A percentile compares a stretch with the other conserved stretches of the same genome.
phyloP scores from a whole-genome alignment of 2,797 vertebrate genomes.

The Rhinophrynus dorsalis region DNA sequence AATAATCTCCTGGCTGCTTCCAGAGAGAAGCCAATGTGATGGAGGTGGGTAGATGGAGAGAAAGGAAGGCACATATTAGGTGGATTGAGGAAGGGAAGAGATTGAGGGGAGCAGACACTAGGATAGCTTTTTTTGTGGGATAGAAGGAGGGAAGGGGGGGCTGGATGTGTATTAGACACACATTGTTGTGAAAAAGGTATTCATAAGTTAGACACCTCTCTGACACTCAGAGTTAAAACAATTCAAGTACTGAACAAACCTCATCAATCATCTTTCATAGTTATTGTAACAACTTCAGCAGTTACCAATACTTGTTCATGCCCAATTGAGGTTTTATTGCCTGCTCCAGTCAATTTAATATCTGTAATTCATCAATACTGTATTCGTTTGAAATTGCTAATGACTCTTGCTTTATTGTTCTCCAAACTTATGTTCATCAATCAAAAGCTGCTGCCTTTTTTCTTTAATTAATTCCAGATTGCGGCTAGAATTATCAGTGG shows the following conservation, averaged over 20 bases:
- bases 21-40: too few species aligned
- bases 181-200: too few species aligned
- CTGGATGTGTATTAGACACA: too few species aligned
- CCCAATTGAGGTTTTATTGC: neutral
- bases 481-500: neutral
- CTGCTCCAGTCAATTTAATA: conserved; percentile 4
- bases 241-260: neutral
- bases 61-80: too few species aligned
- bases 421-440: neutral
- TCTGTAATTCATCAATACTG: conserved; percentile 11
- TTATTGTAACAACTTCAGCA: neutral
- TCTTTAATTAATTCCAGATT: neutral
- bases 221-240: too few species aligned
- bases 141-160: too few species aligned
- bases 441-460: neutral
- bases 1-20: too few species aligned
- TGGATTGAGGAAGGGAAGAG: too few species aligned
- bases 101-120: too few species aligned
- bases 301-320: neutral
- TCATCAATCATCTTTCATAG: neutral
- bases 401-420: neutral
- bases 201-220: too few species aligned
- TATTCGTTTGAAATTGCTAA: neutral
- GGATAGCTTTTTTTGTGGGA: too few species aligned
- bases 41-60: too few species aligned